Evolutionary conservation across 2,888 invertebrate species (phyloP).

Genomic region (Lasioglossum villosulum): DNA sequence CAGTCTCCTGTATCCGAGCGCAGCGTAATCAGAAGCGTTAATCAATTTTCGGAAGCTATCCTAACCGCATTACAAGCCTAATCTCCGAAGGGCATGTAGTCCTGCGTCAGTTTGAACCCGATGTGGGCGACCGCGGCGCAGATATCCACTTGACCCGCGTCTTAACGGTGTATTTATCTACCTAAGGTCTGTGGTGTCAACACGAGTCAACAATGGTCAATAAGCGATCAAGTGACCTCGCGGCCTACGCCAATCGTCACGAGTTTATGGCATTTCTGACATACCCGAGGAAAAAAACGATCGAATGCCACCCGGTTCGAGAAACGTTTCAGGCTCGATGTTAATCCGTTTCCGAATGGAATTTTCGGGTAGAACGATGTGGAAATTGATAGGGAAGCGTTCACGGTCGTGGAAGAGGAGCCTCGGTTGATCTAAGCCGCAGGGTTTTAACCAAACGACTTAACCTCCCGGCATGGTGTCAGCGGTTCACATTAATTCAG

Average conservation of each 20-base stretch:
- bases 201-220: conserved; percentile 84
- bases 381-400: neutral
- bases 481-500: conserved; percentile 83
- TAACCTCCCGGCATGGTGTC: conserved; percentile 77
- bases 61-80: neutral
- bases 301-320: neutral
- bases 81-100: conserved; percentile 28
- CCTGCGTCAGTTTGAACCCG: conserved; percentile 62
- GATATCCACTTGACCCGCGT: conserved; percentile 82
- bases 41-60: conserved; percentile 2
- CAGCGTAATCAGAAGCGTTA: conserved; percentile 6
- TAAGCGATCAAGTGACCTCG: conserved; percentile 83
- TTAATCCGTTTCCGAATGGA: neutral
- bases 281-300: conserved; percentile 16
- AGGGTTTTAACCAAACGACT: conserved; percentile 66
- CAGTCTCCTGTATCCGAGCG: neutral
- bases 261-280: conserved; percentile 41
- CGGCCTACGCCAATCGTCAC: conserved; percentile 79
- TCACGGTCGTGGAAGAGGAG: neutral
- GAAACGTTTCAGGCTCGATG: neutral
- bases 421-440: conserved; percentile 29
- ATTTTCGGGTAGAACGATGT: neutral
- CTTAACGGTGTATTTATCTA: conserved; percentile 81
- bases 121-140: conserved; percentile 80
- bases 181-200: conserved; percentile 84